Evolutionary conservation across 2,888 invertebrate genomes (phyloP), one percentile per base, ranked within the genome.

Genomic region (Antitype chi): DNA sequence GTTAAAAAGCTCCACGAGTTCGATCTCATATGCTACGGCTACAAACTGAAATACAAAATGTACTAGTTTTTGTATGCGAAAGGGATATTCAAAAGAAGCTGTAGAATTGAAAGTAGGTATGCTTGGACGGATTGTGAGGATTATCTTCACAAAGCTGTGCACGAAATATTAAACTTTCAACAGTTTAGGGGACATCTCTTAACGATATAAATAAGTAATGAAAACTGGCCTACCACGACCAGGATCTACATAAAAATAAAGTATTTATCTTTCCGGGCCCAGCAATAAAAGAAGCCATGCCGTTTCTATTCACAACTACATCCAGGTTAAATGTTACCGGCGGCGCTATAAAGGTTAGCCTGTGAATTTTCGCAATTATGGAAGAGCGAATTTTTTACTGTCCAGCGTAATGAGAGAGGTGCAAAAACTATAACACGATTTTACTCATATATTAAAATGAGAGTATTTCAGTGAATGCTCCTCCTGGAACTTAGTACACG

Each of bases 331-430:
- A 91, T 92, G 91, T 91, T 90, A 88, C 89, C 80, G 70, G 66
- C 80, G 89, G 66, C 80, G 89, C 89, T 85, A 88, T 91, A 90
- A 91, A 91, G 88, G 90, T 91, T 90, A 88, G 90, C 87, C 84
- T 88, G 89, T 88, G 91, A 89, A 91, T 92, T 92, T 91, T 90
- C 90, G 87, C 91, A 93, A 93, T 92, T 92, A 92, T 91, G 89
- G 89, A 86, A 77, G 88, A 88, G 84, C 84, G 87, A 91, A 89
- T 92, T 91, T 92, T 92, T 92, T 92, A 91, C 91, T 91, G 90
- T 91, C 89, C 88, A 82, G 69, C 86, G 89, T 93, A 92, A 93
- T 93, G 91, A 93, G 90, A 87, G 89, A 89, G 85, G 86, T 87
- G 89, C 88, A 89, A 92, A 92, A 91, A 90, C 86, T 88, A 80